Conservation (phyloP, 37 sponge, comb jelly and placozoan genomes). For the Agelas oroides region DNA sequence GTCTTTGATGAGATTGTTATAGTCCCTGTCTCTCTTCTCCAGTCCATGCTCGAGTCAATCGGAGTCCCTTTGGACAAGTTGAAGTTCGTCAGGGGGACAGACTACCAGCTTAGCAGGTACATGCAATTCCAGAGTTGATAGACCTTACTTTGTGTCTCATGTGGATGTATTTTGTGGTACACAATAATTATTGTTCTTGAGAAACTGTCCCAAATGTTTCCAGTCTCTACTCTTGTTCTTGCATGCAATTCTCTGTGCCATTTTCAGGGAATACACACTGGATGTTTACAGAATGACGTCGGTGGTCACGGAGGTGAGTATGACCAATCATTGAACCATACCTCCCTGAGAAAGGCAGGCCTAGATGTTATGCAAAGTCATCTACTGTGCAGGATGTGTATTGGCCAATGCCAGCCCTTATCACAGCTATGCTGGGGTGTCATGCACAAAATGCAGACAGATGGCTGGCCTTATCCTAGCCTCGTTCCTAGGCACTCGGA, state of each 20-base stretch:
- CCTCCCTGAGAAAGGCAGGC: too few relatives aligned
- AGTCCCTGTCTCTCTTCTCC: background rate
- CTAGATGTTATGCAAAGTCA: too few relatives aligned
- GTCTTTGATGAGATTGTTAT: background rate
- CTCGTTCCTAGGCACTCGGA: too few relatives aligned
- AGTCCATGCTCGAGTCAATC: conserved; percentile 92
- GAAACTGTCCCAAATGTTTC: too few relatives aligned
- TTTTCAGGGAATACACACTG: conserved; percentile 88
- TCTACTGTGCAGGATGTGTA: too few relatives aligned
- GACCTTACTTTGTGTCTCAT: too few relatives aligned
- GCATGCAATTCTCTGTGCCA: too few relatives aligned
- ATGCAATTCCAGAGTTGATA: background rate
- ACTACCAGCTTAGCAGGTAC: conserved; percentile 86
- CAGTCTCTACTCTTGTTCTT: background rate
- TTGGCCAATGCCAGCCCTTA: too few relatives aligned
- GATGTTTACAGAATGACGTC: conserved; percentile 95
- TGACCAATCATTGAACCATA: too few relatives aligned
- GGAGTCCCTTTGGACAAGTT: conserved; percentile 91
- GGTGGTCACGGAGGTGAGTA: conserved; percentile 89
- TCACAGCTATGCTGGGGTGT: too few relatives aligned
- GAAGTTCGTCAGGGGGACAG: conserved; percentile 93
- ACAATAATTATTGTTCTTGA: background rate
- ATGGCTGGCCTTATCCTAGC: too few relatives aligned
- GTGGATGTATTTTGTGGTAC: background rate
- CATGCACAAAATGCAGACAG: too few relatives aligned